Conservation (phyloP, 2,113 vertebrate genomes). For the Cyrtonyx montezumae region DNA sequence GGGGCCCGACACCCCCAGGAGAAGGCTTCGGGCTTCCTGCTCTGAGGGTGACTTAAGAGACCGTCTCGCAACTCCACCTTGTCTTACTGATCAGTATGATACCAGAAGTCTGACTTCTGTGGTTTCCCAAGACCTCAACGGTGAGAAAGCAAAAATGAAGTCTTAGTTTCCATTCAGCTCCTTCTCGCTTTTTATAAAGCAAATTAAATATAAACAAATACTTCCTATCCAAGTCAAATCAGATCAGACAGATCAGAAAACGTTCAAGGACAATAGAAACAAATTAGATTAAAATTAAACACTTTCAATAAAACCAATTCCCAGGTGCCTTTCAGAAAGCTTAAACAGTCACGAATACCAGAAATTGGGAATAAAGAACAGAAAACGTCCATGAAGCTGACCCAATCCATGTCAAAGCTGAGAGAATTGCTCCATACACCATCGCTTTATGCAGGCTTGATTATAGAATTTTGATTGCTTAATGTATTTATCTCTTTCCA, state of each 20-base stretch:
- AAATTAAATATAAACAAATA: background rate
- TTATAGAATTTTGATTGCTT: background rate
- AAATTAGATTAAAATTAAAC: background rate
- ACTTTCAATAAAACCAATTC: background rate
- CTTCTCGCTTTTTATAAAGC: background rate
- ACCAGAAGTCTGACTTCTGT: background rate
- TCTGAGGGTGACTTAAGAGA: background rate
- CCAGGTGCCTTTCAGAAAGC: background rate
- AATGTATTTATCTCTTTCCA: background rate
- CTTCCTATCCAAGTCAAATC: background rate
- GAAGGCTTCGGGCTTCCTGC: background rate
- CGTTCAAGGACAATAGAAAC: background rate
- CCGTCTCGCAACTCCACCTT: background rate
- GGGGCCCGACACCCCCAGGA: background rate
- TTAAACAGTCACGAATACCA: background rate
- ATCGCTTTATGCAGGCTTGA: background rate
- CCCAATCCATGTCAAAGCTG: background rate
- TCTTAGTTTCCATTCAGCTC: background rate
- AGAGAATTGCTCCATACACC: background rate
- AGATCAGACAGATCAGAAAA: background rate
- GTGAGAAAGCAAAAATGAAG: background rate
- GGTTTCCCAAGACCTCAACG: background rate
- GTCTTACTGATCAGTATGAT: background rate
- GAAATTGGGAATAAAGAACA: background rate
- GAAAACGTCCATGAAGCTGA: background rate